Base-by-base conservation (phyloP, 2,797 vertebrate genomes). In the Poeciliopsis infans region DNA sequence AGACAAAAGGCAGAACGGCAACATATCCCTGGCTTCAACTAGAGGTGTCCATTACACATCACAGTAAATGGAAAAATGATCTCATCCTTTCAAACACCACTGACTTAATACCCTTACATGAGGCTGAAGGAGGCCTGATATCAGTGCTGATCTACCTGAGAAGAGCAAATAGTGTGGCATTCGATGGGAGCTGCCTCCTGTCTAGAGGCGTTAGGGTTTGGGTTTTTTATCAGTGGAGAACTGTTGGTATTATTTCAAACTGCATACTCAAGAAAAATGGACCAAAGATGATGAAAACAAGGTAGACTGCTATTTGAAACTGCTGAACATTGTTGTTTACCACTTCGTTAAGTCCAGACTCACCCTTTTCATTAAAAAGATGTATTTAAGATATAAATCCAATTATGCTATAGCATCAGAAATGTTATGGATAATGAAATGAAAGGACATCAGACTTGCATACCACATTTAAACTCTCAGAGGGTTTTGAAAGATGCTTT, bases 11-110 rank as follows among this genome's bases (percentile, higher is more conserved):
- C 74, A 75, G 81, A 82, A 74, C 64, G 57, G 92, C 85, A 90
- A 25, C 87, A 87, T 91, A 83, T 85, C 89, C 81, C 84, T 88
- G 84, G 85, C 87, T 90, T 90, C 87, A 89, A 88, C 80, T 88
- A 78, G 84, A 94, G 93, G 95, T 95, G 94, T 95, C 91, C 87
- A 85, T 96, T 95, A 95, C 95, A 81, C 89, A 93, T 91, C 91
- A 89, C 90, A 88, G 90, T 91, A 90, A 87, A 92, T 86, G 95
- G 94, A 94, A 96, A 95, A 94, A 95, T 94, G 93, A 96, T 93
- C 95, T 96, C 95, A 95, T 91, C 82, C 85, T 90, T 86, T 91
- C 90, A 88, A 93, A 93, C 92, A 57, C 83, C 86, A 77, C 92
- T 94, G 94, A 95, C 92, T 93, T 95, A 92, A 95, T 93, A 81